Conservation (phyloP, 2,113 vertebrate genomes). For the Emydura subglobosa region DNA sequence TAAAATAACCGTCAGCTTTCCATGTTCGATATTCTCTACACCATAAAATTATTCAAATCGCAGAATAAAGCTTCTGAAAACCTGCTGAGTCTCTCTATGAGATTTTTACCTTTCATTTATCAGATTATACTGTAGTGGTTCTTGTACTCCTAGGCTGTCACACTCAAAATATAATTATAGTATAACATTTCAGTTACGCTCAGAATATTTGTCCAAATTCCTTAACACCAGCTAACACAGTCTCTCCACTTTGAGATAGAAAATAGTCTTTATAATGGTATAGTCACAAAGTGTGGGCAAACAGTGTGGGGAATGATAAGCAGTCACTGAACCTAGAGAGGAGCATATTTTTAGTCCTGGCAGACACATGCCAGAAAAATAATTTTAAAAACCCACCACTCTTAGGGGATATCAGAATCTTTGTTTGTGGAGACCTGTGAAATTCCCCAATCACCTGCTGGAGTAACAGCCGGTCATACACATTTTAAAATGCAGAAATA, state of each 20-base stretch:
- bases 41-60: not conserved
- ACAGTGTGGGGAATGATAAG: not conserved
- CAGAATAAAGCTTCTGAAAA: not conserved
- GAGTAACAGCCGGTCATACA: not conserved
- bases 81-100: not conserved
- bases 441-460: not conserved
- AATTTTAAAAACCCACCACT: not conserved
- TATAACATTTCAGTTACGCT: constrained; percentile 19
- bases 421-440: not conserved
- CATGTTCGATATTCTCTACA: not conserved
- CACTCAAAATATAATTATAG: constrained; percentile 26
- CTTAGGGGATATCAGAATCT: not conserved
- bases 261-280: not conserved
- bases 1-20: not conserved
- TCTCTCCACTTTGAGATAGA: not conserved
- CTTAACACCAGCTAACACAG: not conserved
- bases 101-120: not conserved
- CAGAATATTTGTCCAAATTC: constrained; percentile 11
- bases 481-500: not conserved
- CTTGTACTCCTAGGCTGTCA: not conserved
- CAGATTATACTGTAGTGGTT: not conserved
- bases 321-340: not conserved
- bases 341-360: constrained; percentile 1
- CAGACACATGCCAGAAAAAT: not conserved
- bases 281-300: not conserved